Evolutionary conservation across 2,888 invertebrate genomes (phyloP).

Genomic region (Caenorhabditis sp.): DNA sequence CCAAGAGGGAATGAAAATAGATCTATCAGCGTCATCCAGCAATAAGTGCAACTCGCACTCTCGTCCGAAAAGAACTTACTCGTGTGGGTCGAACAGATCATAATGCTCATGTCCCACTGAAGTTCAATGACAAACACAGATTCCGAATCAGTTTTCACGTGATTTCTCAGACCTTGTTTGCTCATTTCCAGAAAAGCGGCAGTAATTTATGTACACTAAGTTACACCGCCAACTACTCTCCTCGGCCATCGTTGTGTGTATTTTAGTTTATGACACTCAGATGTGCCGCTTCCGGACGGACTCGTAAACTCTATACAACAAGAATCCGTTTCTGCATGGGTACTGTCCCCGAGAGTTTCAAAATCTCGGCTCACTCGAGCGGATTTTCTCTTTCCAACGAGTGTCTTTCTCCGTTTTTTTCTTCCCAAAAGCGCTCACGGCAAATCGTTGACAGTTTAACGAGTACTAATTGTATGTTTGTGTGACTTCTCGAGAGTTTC

Average conservation of each 20-base stretch:
- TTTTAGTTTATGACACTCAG: slow-evolving; percentile 21
- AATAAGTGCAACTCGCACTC: slow-evolving; percentile 15
- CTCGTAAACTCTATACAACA: slow-evolving; percentile 6
- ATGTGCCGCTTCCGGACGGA: slow-evolving; percentile 6
- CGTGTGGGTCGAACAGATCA: slow-evolving; percentile 13
- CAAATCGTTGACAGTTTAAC: slow-evolving; percentile 34
- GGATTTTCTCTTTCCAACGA: too few species aligned
- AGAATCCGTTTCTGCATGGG: neutral
- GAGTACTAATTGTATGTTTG: slow-evolving; percentile 20
- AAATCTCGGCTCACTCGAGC: too few species aligned
- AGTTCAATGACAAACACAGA: neutral
- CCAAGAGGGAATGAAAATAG: slow-evolving; percentile 15
- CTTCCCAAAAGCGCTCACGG: slow-evolving; percentile 14
- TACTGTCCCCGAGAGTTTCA: neutral
- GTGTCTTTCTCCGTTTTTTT: neutral
- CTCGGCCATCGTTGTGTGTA: slow-evolving; percentile 8
- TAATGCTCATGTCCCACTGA: neutral
- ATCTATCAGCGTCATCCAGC: slow-evolving; percentile 26
- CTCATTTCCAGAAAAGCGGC: slow-evolving; percentile 9
- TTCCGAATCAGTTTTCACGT: neutral
- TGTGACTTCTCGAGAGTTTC: slow-evolving; percentile 34
- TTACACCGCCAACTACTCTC: slow-evolving; percentile 15
- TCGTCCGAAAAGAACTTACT: slow-evolving; percentile 6
- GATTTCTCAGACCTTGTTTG: slow-evolving; percentile 4
- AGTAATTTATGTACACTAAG: slow-evolving; percentile 30